Base-by-base conservation (phyloP, 23 tunicate genomes). In the Trididemnum miniatum region DNA sequence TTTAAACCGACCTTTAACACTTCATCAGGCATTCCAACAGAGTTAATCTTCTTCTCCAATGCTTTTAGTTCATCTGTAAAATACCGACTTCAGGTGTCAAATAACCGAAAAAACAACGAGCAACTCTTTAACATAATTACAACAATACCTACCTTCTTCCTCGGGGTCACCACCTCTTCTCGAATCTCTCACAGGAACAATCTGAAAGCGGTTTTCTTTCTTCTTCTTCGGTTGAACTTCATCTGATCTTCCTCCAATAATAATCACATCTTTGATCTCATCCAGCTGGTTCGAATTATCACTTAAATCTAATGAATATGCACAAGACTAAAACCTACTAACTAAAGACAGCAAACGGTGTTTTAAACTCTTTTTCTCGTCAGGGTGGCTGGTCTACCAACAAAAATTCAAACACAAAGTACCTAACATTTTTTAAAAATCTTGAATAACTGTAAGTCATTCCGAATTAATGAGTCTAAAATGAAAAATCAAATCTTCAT, bases 21-120 rank as follows among this genome's bases (percentile, higher is more conserved):
- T 3, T 76, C 83, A 12, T 85, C 23, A 2, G 89, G 81, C 83
- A 85, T 37, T 36, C 83, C 83, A 5, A 34, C 76, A 27, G 76
- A 64, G 23, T 77, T 72, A 4, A 85, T 29, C 71, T 85, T 85
- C 30, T 77, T 65, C 64, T 85, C 83, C 26, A 85, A 35, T 51
- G 35, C n/a, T 57, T 83, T 80, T 3, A 83, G 71, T 57, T 83
- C 87, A 59, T 83, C 87, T 83, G 35, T 1, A 44, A 44, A 7
- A 44, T n/a, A n/a, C n/a, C n/a, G n/a, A n/a, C n/a, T n/a, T n/a
- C n/a, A n/a, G n/a, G n/a, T n/a, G n/a, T n/a, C n/a, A n/a, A n/a
- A n/a, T n/a, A n/a, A n/a, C n/a, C n/a, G n/a, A n/a, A n/a, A n/a
- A n/a, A n/a, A n/a, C n/a, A n/a, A n/a, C n/a, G n/a, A n/a, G n/a